phyloP scores from a whole-genome alignment of 1,140 invertebrate species.

The Aricia agestis region DNA sequence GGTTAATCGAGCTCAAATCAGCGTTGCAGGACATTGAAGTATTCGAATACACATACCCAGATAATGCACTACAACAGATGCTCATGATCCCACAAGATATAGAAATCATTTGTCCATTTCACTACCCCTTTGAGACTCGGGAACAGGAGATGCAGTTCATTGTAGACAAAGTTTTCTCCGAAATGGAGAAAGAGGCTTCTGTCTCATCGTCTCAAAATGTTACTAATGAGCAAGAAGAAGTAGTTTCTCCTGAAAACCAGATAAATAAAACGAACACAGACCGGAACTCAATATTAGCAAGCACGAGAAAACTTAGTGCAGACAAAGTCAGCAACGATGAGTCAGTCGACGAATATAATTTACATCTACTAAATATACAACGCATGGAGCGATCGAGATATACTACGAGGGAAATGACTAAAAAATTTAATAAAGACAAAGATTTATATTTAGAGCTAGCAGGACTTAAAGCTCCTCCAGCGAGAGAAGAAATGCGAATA shows the following conservation, averaged over 20 bases:
- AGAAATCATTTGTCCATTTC: conserved; percentile 59
- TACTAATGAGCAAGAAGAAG: conserved; percentile 46
- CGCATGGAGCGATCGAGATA: conserved; percentile 57
- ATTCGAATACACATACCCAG: conserved; percentile 62
- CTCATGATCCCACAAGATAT: conserved; percentile 57
- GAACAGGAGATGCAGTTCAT: conserved; percentile 63
- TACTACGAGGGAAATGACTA: conserved; percentile 36
- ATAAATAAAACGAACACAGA: conserved; percentile 52
- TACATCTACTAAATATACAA: conserved; percentile 58
- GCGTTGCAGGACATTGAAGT: conserved; percentile 58
- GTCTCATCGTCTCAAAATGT: conserved; percentile 39
- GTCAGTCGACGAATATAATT: conserved; percentile 45
- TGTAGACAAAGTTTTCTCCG: conserved; percentile 60
- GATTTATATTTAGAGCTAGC: conserved; percentile 60
- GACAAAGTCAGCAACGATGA: conserved; percentile 44
- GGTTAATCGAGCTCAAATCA: conserved; percentile 54
- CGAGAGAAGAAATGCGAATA: conserved; percentile 38
- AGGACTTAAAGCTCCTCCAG: conserved; percentile 54
- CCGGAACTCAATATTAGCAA: conserved; percentile 39
- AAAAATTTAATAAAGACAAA: conserved; percentile 52
- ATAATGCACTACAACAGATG: conserved; percentile 62
- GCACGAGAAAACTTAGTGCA: conserved; percentile 37
- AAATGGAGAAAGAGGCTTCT: conserved; percentile 51
- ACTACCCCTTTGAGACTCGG: conserved; percentile 63
- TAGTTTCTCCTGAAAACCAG: conserved; percentile 51